phyloP scores from a whole-genome alignment of 1,140 invertebrate species.

The Calephelis nemesis region DNA sequence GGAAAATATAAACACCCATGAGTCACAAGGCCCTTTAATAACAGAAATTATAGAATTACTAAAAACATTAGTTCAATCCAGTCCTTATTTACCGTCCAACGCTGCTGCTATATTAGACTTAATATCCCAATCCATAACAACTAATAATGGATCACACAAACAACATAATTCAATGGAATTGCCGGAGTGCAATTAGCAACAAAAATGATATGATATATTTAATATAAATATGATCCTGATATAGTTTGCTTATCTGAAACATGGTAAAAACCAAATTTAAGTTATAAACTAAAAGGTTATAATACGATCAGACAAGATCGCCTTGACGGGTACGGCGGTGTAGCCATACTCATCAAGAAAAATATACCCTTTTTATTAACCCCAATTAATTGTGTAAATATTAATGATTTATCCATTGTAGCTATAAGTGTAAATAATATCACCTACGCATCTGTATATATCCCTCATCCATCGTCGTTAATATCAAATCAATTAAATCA shows the following conservation, averaged over 20 bases:
- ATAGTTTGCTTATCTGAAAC: neutral
- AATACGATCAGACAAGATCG: neutral
- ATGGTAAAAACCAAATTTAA: neutral
- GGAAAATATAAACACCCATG: too few relatives aligned
- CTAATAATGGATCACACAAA: too few relatives aligned
- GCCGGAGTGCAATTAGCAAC: too few relatives aligned
- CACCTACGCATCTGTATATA: constrained; percentile 27
- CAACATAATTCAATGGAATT: too few relatives aligned
- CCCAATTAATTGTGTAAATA: neutral
- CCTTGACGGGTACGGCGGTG: constrained; percentile 1
- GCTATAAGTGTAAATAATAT: constrained; percentile 17
- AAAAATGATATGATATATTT: too few relatives aligned
- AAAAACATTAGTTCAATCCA: too few relatives aligned
- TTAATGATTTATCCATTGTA: neutral
- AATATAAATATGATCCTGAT: too few relatives aligned
- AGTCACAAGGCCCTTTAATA: too few relatives aligned
- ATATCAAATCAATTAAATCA: constrained; percentile 4
- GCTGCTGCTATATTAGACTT: neutral
- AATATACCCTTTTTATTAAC: neutral
- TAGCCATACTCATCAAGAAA: neutral
- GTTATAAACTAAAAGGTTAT: too few relatives aligned
- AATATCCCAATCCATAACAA: neutral
- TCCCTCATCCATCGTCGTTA: constrained; percentile 13
- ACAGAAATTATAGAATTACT: too few relatives aligned
- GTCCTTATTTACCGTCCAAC: too few relatives aligned